Percentiles rank a stretch among this genome's conserved stretches.
Conservation (phyloP, 2,797 vertebrate species). For the Coilia nasus region DNA sequence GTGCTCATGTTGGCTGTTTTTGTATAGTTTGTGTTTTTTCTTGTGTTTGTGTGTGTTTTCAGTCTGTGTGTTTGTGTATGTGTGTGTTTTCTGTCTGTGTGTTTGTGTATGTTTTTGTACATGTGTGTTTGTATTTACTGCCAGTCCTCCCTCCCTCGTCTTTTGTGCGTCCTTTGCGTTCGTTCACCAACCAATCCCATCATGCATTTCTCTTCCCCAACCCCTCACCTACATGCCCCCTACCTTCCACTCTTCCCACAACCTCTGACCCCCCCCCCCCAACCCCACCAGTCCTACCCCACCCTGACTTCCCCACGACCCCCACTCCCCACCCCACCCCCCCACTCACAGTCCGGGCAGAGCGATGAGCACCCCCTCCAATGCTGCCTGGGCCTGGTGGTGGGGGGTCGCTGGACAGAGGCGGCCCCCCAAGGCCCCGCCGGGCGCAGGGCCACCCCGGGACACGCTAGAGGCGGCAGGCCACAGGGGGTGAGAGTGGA, state of each 20-base stretch:
- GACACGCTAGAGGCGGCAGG: constrained; percentile 89
- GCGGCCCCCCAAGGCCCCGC: constrained; percentile 69
- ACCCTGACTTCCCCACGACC: constrained; percentile 47
- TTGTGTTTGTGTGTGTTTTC: background rate
- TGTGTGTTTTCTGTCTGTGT: background rate
- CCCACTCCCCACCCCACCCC: constrained; percentile 63
- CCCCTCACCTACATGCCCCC: constrained; percentile 73
- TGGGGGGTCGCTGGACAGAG: constrained; percentile 82
- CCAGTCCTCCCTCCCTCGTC: constrained; percentile 45
- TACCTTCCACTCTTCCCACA: constrained; percentile 70
- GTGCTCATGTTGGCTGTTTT: constrained; percentile 34
- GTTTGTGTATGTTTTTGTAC: background rate
- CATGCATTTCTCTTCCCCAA: constrained; percentile 72
- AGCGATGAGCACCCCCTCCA: constrained; percentile 90
- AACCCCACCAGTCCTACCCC: constrained; percentile 64
- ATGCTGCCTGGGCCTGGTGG: constrained; percentile 89
- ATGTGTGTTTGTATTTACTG: constrained; percentile 1
- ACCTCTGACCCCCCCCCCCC: constrained; percentile 65
- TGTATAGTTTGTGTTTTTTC: background rate
- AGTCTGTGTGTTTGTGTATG: background rate
- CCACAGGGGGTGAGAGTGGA: constrained; percentile 91
- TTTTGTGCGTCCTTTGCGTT: constrained; percentile 63
- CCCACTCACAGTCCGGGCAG: constrained; percentile 91
- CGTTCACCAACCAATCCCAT: constrained; percentile 68
- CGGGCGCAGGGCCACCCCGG: constrained; percentile 86